phyloP scores from a whole-genome alignment of 2,888 invertebrate genomes.

The Sinohyriopsis cumingii region DNA sequence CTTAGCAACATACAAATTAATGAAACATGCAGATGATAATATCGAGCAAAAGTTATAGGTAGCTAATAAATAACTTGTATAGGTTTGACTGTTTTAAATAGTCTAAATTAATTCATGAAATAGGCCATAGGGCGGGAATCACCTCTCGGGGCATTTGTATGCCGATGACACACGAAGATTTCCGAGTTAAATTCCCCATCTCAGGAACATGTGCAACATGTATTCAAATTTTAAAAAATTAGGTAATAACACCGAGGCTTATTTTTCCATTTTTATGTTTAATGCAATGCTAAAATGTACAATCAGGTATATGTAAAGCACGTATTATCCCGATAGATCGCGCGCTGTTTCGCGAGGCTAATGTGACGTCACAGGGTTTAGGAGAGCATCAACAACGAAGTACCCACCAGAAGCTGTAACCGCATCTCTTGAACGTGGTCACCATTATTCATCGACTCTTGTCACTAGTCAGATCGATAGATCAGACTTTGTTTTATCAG shows the following conservation, averaged over 20 bases:
- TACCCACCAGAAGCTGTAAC: slow-evolving; percentile 27
- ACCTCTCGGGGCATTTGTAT: slow-evolving; percentile 16
- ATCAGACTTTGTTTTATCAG: slow-evolving; percentile 13
- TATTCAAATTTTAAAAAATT: slow-evolving; percentile 5
- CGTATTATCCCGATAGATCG: slow-evolving; percentile 38
- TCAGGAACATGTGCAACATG: slow-evolving; percentile 16
- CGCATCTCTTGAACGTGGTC: slow-evolving; percentile 19
- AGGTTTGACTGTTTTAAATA: too few relatives aligned
- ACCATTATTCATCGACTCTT: slow-evolving; percentile 9
- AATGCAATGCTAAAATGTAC: neutral
- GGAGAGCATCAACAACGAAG: slow-evolving; percentile 62
- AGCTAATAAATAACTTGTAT: too few relatives aligned
- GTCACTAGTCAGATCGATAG: slow-evolving; percentile 12
- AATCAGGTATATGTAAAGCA: neutral
- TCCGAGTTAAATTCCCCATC: slow-evolving; percentile 24
- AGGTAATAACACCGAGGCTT: neutral
- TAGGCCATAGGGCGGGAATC: slow-evolving; percentile 32
- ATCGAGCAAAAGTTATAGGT: too few relatives aligned
- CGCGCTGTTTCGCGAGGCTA: slow-evolving; percentile 42
- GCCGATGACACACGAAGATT: slow-evolving; percentile 24
- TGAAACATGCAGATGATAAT: too few relatives aligned
- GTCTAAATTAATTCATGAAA: slow-evolving; percentile 8
- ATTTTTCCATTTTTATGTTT: neutral
- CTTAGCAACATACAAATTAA: too few relatives aligned
- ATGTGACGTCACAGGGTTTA: slow-evolving; percentile 57